A percentile compares a stretch with the other conserved stretches of the same genome.
These are phyloP conservation scores for Atta cephalotes DNA, from an alignment of 1,140 invertebrate genomes.

Conservation along the genomic window DNA sequence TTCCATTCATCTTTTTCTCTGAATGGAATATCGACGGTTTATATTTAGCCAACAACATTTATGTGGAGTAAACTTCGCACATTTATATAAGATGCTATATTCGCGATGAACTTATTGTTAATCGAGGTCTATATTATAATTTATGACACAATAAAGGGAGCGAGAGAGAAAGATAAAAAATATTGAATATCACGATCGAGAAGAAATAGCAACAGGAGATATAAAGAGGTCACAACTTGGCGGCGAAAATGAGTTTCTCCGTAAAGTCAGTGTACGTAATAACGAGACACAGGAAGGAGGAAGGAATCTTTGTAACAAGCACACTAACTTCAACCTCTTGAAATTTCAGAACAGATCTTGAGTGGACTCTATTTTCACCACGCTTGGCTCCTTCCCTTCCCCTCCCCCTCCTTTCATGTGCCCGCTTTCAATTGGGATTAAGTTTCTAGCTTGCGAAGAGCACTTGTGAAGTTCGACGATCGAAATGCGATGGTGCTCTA, in stretches of 20 bases:
- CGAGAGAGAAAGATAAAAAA: background rate
- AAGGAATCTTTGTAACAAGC: constrained; percentile 35
- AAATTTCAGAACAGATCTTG: constrained; percentile 56
- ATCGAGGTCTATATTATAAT: background rate
- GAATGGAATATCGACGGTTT: constrained; percentile 45
- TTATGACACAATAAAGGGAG: background rate
- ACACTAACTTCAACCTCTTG: constrained; percentile 16
- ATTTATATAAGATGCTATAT: constrained; percentile 14
- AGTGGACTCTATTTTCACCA: constrained; percentile 54
- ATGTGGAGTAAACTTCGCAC: constrained; percentile 23
- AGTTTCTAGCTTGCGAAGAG: constrained; percentile 27
- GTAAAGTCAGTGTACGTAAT: background rate
- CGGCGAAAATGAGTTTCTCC: constrained; percentile 33
- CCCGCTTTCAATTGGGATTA: constrained; percentile 50
- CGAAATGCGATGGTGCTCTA: constrained; percentile 16
- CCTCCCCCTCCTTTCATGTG: no score
- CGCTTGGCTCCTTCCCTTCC: background rate
- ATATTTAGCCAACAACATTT: constrained; percentile 40
- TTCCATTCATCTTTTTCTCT: constrained; percentile 38
- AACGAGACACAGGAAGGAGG: background rate
- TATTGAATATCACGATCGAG: background rate
- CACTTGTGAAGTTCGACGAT: constrained; percentile 26
- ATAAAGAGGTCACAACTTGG: constrained; percentile 9
- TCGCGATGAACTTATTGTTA: background rate
- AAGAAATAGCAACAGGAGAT: background rate